Evolutionary conservation across 2,797 vertebrate species (phyloP).

Genomic region (Myotis pilosus): DNA sequence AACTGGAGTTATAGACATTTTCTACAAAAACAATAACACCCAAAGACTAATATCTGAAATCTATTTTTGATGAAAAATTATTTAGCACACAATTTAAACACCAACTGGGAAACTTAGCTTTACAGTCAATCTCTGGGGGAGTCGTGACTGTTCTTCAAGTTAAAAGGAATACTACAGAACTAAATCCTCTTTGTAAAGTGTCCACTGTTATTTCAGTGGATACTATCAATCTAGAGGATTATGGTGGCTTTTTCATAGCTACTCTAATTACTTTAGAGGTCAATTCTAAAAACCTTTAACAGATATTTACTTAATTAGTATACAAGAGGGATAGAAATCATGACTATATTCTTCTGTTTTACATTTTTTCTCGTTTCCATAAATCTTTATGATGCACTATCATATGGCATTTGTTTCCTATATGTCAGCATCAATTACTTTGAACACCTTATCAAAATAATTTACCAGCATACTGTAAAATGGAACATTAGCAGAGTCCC

Average conservation of each 20-base stretch:
- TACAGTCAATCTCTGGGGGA: neutral
- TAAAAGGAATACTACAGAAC: neutral
- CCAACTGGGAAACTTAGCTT: neutral
- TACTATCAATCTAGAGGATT: neutral
- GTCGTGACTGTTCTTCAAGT: neutral
- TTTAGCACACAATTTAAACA: neutral
- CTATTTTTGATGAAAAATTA: neutral
- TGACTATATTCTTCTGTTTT: neutral
- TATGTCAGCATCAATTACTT: neutral
- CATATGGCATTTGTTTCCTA: neutral
- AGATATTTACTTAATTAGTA: neutral
- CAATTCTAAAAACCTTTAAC: neutral
- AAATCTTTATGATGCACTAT: neutral
- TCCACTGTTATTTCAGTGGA: neutral
- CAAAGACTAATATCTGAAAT: slow-evolving; percentile 1
- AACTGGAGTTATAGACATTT: neutral
- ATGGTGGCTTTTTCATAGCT: neutral
- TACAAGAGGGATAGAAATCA: neutral
- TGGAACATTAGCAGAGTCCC: neutral
- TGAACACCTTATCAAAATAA: neutral
- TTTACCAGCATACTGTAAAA: neutral
- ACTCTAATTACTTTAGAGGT: neutral
- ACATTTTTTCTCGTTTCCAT: neutral
- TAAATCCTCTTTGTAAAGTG: neutral
- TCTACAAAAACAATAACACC: neutral